phyloP scores from a whole-genome alignment of 2,113 vertebrate species.

The Hyla sarda region DNA sequence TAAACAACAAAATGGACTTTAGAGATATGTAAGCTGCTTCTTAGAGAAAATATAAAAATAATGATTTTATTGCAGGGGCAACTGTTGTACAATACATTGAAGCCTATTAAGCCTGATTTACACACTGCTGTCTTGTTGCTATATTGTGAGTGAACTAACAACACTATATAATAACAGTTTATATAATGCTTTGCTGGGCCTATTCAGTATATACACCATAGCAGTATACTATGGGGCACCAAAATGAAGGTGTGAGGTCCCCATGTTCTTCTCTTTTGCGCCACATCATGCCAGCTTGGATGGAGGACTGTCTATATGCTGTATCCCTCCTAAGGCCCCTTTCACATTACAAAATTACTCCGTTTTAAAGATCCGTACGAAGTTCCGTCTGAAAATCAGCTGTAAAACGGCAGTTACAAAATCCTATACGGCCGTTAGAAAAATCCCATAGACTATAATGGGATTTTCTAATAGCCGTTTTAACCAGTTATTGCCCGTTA shows the following conservation, averaged over 20 bases:
- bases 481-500: too few relatives aligned
- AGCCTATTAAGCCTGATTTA: not conserved
- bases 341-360: too few relatives aligned
- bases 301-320: not conserved
- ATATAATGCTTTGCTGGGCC: not conserved
- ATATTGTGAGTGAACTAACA: not conserved
- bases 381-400: too few relatives aligned
- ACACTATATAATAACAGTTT: not conserved
- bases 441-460: too few relatives aligned
- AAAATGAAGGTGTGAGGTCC: not conserved
- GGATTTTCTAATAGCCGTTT: too few relatives aligned
- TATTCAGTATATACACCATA: not conserved
- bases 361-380: too few relatives aligned
- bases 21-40: not conserved
- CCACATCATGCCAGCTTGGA: not conserved
- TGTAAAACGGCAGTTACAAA: too few relatives aligned
- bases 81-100: not conserved
- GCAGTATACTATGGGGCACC: not conserved
- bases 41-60: constrained; percentile 8
- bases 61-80: not conserved
- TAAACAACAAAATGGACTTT: constrained; percentile 16
- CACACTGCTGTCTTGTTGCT: not conserved
- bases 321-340: too few relatives aligned
- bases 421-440: too few relatives aligned
- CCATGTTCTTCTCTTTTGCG: not conserved